phyloP scores from a whole-genome alignment of 1,140 invertebrate species.

The Papilio dardanus region DNA sequence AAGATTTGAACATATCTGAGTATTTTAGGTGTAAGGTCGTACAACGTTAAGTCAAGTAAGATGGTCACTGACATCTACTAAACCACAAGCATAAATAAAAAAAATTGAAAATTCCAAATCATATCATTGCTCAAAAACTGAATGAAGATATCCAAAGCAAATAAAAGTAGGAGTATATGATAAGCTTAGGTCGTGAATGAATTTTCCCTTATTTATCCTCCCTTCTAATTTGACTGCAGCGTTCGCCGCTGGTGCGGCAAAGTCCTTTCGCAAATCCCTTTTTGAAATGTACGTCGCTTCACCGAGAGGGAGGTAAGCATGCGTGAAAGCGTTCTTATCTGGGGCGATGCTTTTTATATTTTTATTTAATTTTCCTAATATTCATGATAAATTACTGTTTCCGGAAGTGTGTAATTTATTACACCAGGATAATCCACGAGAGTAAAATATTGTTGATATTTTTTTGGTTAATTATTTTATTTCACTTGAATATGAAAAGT shows the following conservation, averaged over 20 bases:
- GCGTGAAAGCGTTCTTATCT: constrained; percentile 42
- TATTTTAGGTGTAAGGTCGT: background rate
- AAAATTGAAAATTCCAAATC: background rate
- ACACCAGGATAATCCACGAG: background rate
- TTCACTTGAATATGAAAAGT: background rate
- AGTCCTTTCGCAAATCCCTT: constrained; percentile 35
- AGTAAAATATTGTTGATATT: background rate
- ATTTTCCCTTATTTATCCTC: constrained; percentile 27
- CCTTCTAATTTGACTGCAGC: constrained; percentile 34
- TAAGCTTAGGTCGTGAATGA: constrained; percentile 12
- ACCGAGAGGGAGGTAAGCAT: constrained; percentile 40
- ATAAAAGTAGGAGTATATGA: constrained; percentile 16
- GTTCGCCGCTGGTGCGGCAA: constrained; percentile 8
- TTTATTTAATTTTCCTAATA: constrained; percentile 41
- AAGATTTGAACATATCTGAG: background rate
- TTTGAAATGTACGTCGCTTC: constrained; percentile 27
- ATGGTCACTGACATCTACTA: background rate
- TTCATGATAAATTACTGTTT: background rate
- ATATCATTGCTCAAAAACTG: background rate
- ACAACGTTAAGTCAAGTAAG: background rate
- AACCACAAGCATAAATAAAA: background rate
- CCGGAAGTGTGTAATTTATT: constrained; percentile 3
- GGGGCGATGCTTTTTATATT: constrained; percentile 38
- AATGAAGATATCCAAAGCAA: background rate
- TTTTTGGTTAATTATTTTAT: background rate